Conservation (phyloP, 2,888 invertebrate species). For the Pachycephus smyrnensis region DNA sequence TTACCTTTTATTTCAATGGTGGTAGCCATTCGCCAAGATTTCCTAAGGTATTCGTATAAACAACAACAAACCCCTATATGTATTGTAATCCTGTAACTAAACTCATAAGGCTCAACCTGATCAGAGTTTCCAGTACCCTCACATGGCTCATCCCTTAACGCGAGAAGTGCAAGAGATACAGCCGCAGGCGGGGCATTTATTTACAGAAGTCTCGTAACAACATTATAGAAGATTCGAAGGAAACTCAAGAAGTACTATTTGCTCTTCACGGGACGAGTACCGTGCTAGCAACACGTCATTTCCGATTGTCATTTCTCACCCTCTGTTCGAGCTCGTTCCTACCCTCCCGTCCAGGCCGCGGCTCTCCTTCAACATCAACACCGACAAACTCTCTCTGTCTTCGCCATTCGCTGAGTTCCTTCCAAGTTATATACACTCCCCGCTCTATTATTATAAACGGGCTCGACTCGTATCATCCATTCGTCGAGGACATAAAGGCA, state of each 20-base stretch:
- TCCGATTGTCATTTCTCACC: constrained; percentile 56
- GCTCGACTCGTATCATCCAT: constrained; percentile 33
- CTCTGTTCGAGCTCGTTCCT: constrained; percentile 13
- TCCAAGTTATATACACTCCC: constrained; percentile 31
- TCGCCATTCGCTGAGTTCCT: constrained; percentile 12
- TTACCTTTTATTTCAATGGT: not conserved
- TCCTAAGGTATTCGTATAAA: not conserved
- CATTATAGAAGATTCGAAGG: constrained; percentile 8
- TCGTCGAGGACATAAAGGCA: constrained; percentile 16
- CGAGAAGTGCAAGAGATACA: not conserved
- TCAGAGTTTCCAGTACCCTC: not conserved
- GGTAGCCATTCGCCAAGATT: not conserved
- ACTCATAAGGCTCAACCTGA: not conserved
- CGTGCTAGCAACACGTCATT: constrained; percentile 45
- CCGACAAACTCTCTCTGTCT: not conserved
- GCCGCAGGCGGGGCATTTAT: constrained; percentile 4
- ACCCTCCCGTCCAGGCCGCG: constrained; percentile 1
- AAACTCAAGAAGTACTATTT: constrained; percentile 13
- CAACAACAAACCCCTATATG: not conserved
- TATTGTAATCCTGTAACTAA: not conserved
- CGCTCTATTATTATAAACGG: constrained; percentile 37
- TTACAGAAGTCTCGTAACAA: constrained; percentile 20
- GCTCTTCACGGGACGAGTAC: constrained; percentile 12
- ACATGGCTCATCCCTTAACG: not conserved
- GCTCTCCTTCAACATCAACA: constrained; percentile 6